Percentiles rank a stretch among this genome's conserved stretches.
Conservation (phyloP, 2,888 invertebrate species). For the Pachydiplax longipennis region DNA sequence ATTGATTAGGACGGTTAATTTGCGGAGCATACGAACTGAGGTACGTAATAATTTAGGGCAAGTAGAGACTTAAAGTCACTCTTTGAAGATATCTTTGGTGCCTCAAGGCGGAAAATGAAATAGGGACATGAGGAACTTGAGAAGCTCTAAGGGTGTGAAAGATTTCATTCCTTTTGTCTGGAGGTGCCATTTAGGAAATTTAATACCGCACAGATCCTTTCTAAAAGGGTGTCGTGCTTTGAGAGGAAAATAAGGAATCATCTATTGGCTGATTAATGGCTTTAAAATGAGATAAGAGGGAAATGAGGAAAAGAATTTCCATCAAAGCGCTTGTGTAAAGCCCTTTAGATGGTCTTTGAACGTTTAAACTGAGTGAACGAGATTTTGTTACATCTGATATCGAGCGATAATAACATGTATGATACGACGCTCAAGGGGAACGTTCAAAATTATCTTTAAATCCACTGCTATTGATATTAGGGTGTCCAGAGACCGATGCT, state of each 20-base stretch:
- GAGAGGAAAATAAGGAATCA: slow-evolving; percentile 7
- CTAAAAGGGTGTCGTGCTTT: background rate
- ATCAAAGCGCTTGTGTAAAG: background rate
- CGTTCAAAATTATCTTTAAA: no score
- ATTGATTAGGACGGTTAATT: no score
- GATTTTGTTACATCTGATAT: no score
- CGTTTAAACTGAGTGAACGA: background rate
- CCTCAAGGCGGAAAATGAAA: background rate
- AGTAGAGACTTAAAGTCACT: background rate
- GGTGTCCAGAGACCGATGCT: no score
- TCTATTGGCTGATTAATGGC: slow-evolving; percentile 31
- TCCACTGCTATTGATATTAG: no score
- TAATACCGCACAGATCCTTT: background rate
- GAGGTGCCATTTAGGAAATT: background rate
- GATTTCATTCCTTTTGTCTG: background rate
- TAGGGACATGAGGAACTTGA: background rate
- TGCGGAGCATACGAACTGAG: no score
- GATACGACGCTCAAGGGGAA: no score
- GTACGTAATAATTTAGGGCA: no score
- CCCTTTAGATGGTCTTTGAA: background rate
- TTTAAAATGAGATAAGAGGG: slow-evolving; percentile 11
- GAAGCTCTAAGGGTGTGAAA: background rate
- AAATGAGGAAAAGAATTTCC: background rate
- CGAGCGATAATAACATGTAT: no score
- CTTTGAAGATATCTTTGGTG: background rate